Evolutionary conservation across 2,888 invertebrate genomes (phyloP).

Genomic region (Carabus problematicus): DNA sequence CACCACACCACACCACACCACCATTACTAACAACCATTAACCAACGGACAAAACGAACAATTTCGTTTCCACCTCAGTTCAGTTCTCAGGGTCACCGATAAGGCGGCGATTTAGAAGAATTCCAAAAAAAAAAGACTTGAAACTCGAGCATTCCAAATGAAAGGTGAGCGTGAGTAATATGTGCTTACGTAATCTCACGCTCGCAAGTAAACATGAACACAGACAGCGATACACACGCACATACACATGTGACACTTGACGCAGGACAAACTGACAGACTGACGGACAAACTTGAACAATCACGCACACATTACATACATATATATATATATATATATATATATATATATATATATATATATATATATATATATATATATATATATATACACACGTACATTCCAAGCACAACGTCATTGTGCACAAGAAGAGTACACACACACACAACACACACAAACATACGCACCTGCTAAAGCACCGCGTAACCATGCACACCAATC

Average conservation of each 20-base stretch:
- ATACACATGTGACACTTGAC: too few species aligned
- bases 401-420: background rate
- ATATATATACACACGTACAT: too few species aligned
- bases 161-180: background rate
- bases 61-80: slow-evolving; percentile 17
- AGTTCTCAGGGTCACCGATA: slow-evolving; percentile 53
- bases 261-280: background rate
- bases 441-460: background rate
- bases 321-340: slow-evolving; percentile 10
- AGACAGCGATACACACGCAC: background rate
- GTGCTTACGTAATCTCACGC: slow-evolving; percentile 6
- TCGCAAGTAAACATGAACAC: background rate
- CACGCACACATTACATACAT: slow-evolving; percentile 13
- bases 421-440: background rate
- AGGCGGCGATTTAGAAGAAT: slow-evolving; percentile 46
- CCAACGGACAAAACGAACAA: background rate
- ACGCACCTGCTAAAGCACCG: background rate
- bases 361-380: too few species aligned
- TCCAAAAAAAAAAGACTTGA: slow-evolving; percentile 17
- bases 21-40: background rate
- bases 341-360: too few species aligned
- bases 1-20: background rate
- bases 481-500: background rate
- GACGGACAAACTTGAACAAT: slow-evolving; percentile 7
- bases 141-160: slow-evolving; percentile 10